Percentiles rank a stretch among this genome's conserved stretches.
Conservation (phyloP, 2,888 invertebrate species). For the Drosophila acutilabella region DNA sequence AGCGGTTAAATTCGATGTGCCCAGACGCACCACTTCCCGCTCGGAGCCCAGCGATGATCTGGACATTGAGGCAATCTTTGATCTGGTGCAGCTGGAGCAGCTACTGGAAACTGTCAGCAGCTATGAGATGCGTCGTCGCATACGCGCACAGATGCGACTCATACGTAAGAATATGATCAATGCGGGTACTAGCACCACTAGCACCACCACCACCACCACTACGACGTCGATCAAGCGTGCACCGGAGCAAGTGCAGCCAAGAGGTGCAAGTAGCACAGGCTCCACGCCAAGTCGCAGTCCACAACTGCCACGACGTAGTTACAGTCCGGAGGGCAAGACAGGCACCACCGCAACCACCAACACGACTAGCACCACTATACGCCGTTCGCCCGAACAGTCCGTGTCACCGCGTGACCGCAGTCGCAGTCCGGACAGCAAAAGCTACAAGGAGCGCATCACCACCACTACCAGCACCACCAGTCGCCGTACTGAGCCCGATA, state of each 20-base stretch:
- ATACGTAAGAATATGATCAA: slow-evolving; percentile 89
- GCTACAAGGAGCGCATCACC: slow-evolving; percentile 36
- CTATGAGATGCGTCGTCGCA: slow-evolving; percentile 91
- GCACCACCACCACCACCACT: slow-evolving; percentile 43
- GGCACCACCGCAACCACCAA: slow-evolving; percentile 10
- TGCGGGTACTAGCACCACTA: slow-evolving; percentile 64
- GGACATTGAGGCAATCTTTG: slow-evolving; percentile 90
- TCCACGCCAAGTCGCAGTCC: slow-evolving; percentile 51
- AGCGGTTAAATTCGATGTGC: slow-evolving; percentile 89
- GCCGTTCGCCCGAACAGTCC: slow-evolving; percentile 25
- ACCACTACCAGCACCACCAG: slow-evolving; percentile 30
- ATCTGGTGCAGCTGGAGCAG: slow-evolving; percentile 89
- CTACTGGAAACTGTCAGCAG: slow-evolving; percentile 91
- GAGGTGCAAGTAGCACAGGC: slow-evolving; percentile 33
- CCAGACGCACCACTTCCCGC: slow-evolving; percentile 85
- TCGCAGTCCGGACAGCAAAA: slow-evolving; percentile 51
- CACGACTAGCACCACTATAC: slow-evolving; percentile 45
- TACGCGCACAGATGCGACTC: slow-evolving; percentile 91
- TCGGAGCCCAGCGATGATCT: slow-evolving; percentile 84
- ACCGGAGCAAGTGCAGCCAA: slow-evolving; percentile 35
- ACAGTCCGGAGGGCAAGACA: slow-evolving; percentile 12
- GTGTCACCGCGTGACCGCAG: slow-evolving; percentile 30
- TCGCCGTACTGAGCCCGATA: slow-evolving; percentile 55
- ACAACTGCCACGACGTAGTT: slow-evolving; percentile 28
- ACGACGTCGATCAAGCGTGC: slow-evolving; percentile 34